Conservation (phyloP, 2,797 vertebrate species). For the Pelochelys cantorii region DNA sequence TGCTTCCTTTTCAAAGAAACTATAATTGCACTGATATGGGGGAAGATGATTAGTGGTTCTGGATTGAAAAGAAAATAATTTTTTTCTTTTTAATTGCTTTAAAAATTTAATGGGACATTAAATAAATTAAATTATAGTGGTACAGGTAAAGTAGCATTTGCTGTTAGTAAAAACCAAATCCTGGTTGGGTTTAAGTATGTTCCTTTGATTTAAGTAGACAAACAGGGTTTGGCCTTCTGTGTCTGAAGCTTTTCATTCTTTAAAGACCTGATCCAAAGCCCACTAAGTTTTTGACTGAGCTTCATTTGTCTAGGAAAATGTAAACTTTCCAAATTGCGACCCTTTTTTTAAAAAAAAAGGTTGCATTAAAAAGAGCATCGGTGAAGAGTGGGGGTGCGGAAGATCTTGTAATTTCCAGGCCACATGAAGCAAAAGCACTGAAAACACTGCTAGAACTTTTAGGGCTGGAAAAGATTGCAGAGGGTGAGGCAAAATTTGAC, state of each 20-base stretch:
- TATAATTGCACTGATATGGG: neutral
- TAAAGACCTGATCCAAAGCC: neutral
- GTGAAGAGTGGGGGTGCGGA: neutral
- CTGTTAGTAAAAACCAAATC: neutral
- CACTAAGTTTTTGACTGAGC: neutral
- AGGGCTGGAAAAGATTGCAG: neutral
- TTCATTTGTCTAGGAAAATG: neutral
- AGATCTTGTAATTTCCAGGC: neutral
- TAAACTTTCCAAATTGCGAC: neutral
- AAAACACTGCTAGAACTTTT: neutral
- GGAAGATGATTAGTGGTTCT: neutral
- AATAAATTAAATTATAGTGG: neutral
- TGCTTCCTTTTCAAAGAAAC: neutral
- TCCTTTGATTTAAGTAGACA: neutral
- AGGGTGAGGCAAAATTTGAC: neutral
- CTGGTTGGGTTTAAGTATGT: neutral
- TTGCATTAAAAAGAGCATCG: neutral
- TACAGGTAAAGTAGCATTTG: neutral
- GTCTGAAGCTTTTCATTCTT: neutral
- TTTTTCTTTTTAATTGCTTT: neutral
- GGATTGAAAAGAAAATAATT: neutral
- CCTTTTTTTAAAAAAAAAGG: neutral
- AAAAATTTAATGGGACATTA: neutral
- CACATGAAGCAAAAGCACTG: neutral
- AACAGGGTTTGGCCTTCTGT: neutral